phyloP scores from a whole-genome alignment of 2,113 vertebrate genomes.

The Bos javanicus region DNA sequence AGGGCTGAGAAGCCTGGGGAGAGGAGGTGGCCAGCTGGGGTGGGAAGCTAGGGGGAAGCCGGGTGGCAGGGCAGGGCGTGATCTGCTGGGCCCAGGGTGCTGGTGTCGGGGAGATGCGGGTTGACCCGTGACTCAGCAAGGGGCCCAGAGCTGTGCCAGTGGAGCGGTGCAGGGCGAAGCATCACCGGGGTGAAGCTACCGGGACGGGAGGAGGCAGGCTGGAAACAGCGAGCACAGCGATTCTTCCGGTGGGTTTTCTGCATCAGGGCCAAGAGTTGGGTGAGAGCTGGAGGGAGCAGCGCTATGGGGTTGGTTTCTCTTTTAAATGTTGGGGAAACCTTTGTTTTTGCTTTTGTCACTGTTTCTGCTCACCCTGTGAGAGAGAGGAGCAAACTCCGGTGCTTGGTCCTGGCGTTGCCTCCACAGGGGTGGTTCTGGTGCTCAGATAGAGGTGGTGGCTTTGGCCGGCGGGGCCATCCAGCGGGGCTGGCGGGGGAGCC shows the following conservation, averaged over 20 bases:
- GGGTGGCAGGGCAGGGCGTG: too few relatives aligned
- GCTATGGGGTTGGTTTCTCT: neutral
- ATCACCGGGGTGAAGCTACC: neutral
- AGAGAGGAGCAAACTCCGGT: neutral
- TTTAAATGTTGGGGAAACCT: neutral
- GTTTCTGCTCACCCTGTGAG: neutral
- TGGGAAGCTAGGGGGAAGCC: too few relatives aligned
- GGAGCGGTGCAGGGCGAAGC: neutral
- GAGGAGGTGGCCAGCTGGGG: neutral
- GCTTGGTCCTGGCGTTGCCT: neutral
- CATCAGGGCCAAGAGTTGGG: neutral
- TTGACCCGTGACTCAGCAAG: neutral
- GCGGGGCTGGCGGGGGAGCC: accelerated
- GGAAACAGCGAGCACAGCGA: accelerated
- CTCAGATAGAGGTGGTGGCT: accelerated
- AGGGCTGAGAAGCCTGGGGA: neutral
- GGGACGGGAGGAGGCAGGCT: neutral
- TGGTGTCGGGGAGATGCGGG: neutral
- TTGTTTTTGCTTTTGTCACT: neutral
- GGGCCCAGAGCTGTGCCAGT: neutral
- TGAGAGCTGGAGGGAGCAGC: neutral
- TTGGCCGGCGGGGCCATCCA: neutral
- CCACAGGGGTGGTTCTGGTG: accelerated
- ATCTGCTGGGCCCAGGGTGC: neutral
- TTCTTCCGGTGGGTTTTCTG: neutral